phyloP scores from a whole-genome alignment of 2,888 invertebrate species.

The Chrysotoxum bicinctum region DNA sequence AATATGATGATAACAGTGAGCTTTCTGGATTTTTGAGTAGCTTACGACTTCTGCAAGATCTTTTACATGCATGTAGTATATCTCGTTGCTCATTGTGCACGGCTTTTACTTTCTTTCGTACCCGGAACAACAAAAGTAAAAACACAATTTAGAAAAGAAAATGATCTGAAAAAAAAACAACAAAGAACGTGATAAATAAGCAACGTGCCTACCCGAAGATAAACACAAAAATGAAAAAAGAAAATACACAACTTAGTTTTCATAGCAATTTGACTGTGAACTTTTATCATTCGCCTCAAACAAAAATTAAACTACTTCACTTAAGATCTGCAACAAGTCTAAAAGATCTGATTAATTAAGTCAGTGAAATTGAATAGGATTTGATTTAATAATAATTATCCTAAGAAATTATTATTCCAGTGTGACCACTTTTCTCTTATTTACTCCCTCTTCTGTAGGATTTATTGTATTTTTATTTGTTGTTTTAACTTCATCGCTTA shows the following conservation, averaged over 20 bases:
- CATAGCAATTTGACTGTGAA: background rate
- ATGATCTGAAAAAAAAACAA: background rate
- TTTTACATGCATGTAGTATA: too few relatives aligned
- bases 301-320: background rate
- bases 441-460: background rate
- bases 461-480: slow-evolving; percentile 2
- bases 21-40: too few relatives aligned
- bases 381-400: background rate
- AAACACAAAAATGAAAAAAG: background rate
- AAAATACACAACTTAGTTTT: background rate
- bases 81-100: too few relatives aligned
- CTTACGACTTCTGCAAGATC: too few relatives aligned
- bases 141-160: too few relatives aligned
- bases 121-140: too few relatives aligned
- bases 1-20: too few relatives aligned
- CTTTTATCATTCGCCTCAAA: background rate
- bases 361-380: background rate
- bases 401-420: slow-evolving; percentile 2
- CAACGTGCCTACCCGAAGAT: background rate
- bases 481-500: background rate
- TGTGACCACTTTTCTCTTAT: background rate
- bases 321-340: background rate
- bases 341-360: background rate
- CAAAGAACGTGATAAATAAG: background rate
- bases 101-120: background rate